phyloP scores from a whole-genome alignment of 2,113 vertebrate species.

The Atlantisia rogersi region DNA sequence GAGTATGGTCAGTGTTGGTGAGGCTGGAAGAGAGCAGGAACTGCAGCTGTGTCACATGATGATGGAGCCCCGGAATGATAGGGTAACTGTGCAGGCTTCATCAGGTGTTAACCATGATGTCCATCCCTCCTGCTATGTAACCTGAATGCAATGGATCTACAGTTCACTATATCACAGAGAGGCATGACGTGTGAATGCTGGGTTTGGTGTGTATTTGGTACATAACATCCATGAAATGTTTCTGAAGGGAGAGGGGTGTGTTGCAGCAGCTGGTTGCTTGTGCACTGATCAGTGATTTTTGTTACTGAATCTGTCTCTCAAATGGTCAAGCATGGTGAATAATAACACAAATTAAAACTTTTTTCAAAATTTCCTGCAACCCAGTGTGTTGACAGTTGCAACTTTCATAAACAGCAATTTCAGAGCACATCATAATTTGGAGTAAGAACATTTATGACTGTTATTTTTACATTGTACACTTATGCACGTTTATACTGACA shows the following conservation, averaged over 20 bases:
- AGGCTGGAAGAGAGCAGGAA: neutral
- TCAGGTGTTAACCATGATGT: rapidly evolving
- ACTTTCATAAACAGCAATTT: neutral
- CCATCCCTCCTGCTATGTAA: rapidly evolving
- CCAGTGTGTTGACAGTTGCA: neutral
- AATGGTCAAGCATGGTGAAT: neutral
- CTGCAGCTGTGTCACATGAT: rapidly evolving
- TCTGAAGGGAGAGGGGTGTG: rapidly evolving
- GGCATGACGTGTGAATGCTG: no score
- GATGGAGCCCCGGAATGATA: neutral
- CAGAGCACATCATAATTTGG: neutral
- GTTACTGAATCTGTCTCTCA: neutral
- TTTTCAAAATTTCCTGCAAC: neutral
- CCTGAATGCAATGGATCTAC: rapidly evolving
- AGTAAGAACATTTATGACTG: neutral
- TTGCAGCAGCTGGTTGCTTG: rapidly evolving
- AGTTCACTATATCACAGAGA: rapidly evolving
- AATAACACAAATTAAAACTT: neutral
- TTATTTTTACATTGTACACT: neutral
- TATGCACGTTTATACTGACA: neutral
- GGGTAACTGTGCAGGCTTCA: neutral
- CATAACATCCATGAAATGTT: rapidly evolving
- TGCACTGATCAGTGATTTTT: neutral
- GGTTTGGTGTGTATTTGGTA: rapidly evolving
- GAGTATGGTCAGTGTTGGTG: rapidly evolving